Base-by-base conservation (phyloP, 2,113 vertebrate genomes). In the Xenus cinereus region DNA sequence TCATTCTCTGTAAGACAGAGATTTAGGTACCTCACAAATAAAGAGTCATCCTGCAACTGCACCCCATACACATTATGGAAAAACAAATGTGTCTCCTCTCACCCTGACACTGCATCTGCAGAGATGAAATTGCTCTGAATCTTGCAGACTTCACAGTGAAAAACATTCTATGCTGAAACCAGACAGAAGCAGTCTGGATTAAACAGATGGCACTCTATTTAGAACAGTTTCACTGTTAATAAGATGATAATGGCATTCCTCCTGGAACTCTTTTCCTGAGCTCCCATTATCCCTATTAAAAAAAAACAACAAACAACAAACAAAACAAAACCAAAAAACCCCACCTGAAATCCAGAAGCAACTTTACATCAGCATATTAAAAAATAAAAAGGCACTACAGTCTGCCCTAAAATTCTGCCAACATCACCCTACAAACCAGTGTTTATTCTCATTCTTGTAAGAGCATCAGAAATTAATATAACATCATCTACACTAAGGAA, bases 131-230 rank as follows among this genome's bases (percentile, higher is more conserved):
- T 76, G 90, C 80, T 86, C 67, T 84, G 85, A 69, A 79, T 72
- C 81, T 75, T 86, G 57, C 71, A 93, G 84, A 95, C 68, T 92
- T 88, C 83, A 63, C 23, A 30, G 57, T 22, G 50, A 75, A 95
- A 96, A 91, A 89, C 62, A 90, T 24, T 67, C 67, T 90, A 67
- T 28, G 37, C 41, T 68, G 74, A 93, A 95, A 94, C 26, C 78
- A 96, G 94, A 92, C 75, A 91, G 77, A 90, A 51, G 80, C 81
- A 88, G 81, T 66, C 89, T 94, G 84, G 57, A 94, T 92, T 84
- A 97, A 96, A 92, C 95, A 91, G 78, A 96, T 95, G 97, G 92
- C 66, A 81, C 48, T 60, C 74, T 84, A 82, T 67, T 93, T 91
- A 86, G 87, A 94, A 93, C 54, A 69, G n/a, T 95, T 96, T 94